Conservation (phyloP, 2,797 vertebrate species). For the Molossus molossus region DNA sequence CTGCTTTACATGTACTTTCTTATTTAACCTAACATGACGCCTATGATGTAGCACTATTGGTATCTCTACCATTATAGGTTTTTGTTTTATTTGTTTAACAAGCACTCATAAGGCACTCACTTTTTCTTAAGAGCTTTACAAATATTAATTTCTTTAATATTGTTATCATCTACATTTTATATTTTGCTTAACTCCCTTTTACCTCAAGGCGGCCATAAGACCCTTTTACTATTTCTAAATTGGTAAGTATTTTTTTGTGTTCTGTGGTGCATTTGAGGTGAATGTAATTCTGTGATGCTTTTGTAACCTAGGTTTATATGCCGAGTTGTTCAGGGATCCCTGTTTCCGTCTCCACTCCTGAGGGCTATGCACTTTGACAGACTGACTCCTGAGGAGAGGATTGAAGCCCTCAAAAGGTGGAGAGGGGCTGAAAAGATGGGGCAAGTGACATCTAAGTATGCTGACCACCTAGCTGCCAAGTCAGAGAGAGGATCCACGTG, state of each 20-base stretch:
- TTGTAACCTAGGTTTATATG: conserved; percentile 91
- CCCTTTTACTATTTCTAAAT: not conserved
- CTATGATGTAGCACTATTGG: not conserved
- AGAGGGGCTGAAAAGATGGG: conserved; percentile 74
- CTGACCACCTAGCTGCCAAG: not conserved
- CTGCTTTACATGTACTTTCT: not conserved
- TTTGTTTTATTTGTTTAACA: conserved; percentile 13
- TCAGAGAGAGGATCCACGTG: conserved; percentile 31
- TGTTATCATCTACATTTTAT: conserved; percentile 1
- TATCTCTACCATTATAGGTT: not conserved
- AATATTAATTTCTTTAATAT: conserved; percentile 3
- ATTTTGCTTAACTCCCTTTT: not conserved
- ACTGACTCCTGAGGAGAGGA: conserved; percentile 80
- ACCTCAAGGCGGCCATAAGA: not conserved
- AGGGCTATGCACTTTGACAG: conserved; percentile 89
- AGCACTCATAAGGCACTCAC: not conserved
- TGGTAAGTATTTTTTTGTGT: not conserved
- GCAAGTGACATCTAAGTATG: not conserved
- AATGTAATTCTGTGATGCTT: conserved; percentile 63
- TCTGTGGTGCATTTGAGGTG: not conserved
- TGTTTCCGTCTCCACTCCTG: conserved; percentile 88
- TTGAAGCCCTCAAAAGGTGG: conserved; percentile 87
- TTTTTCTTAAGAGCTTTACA: conserved; percentile 4
- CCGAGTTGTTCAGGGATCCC: conserved; percentile 90
- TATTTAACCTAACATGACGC: not conserved